Conservation (phyloP, 2,113 vertebrate genomes). For the Pristiophorus japonicus region DNA sequence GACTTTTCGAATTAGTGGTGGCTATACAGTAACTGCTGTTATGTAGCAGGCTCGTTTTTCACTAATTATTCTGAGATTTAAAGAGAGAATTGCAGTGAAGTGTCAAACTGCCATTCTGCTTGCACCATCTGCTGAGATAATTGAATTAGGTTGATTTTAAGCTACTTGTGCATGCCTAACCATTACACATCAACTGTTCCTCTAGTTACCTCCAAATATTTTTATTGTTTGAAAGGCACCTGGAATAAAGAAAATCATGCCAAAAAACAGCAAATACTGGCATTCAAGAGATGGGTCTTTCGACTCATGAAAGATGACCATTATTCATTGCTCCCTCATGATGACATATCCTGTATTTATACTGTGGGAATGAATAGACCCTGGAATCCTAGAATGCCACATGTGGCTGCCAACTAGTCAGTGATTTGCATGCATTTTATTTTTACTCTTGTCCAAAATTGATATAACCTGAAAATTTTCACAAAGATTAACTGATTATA, state of each 20-base stretch:
- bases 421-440: neutral
- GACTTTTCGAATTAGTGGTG: neutral
- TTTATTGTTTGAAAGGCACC: neutral
- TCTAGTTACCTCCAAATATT: neutral
- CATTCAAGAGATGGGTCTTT: neutral
- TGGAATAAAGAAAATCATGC: neutral
- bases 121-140: neutral
- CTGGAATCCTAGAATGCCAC: slow-evolving; percentile 17
- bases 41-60: neutral
- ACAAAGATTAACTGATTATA: neutral
- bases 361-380: neutral
- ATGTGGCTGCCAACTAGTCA: neutral
- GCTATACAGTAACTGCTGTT: neutral
- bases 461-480: neutral
- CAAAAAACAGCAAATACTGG: neutral
- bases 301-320: neutral
- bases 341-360: neutral
- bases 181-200: neutral
- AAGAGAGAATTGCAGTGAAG: too few relatives aligned
- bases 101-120: neutral
- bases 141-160: neutral
- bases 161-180: neutral
- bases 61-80: too few relatives aligned
- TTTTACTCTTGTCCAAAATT: neutral
- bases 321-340: neutral